phyloP scores from a whole-genome alignment of 2,797 vertebrate genomes.

The Hippoglossus hippoglossus region DNA sequence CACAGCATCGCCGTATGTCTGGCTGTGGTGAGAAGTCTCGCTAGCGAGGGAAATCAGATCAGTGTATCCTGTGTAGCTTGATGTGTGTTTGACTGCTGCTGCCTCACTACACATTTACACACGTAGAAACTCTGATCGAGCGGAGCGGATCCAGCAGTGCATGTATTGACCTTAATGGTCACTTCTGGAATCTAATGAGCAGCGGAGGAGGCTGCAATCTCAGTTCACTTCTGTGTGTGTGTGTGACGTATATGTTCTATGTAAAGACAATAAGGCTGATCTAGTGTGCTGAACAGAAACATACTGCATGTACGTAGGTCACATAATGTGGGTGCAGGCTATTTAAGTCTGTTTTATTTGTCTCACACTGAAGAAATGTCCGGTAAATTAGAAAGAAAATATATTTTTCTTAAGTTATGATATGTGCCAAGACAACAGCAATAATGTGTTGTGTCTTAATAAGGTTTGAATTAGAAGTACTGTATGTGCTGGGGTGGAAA shows the following conservation, averaged over 20 bases:
- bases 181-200: slow-evolving; percentile 59
- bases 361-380: too few species aligned
- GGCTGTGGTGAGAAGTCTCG: slow-evolving; percentile 56
- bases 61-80: slow-evolving; percentile 33
- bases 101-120: slow-evolving; percentile 22
- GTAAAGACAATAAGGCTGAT: too few species aligned
- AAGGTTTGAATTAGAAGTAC: not conserved
- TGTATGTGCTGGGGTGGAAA: not conserved
- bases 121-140: not conserved
- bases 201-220: slow-evolving; percentile 40
- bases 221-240: not conserved
- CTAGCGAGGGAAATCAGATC: slow-evolving; percentile 49
- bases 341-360: too few species aligned
- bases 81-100: slow-evolving; percentile 9
- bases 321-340: too few species aligned
- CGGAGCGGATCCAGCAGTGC: slow-evolving; percentile 24
- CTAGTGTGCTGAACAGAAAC: too few species aligned
- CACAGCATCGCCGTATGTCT: slow-evolving; percentile 61
- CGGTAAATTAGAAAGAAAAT: too few species aligned
- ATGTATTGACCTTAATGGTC: slow-evolving; percentile 65
- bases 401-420: too few species aligned
- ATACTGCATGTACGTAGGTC: too few species aligned
- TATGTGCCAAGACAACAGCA: not conserved
- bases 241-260: not conserved
- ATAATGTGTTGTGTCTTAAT: not conserved